Percentiles rank a stretch among this genome's conserved stretches.
Evolutionary conservation across 2,797 vertebrate species (phyloP).

Genomic region (Semaprochilodus insignis): DNA sequence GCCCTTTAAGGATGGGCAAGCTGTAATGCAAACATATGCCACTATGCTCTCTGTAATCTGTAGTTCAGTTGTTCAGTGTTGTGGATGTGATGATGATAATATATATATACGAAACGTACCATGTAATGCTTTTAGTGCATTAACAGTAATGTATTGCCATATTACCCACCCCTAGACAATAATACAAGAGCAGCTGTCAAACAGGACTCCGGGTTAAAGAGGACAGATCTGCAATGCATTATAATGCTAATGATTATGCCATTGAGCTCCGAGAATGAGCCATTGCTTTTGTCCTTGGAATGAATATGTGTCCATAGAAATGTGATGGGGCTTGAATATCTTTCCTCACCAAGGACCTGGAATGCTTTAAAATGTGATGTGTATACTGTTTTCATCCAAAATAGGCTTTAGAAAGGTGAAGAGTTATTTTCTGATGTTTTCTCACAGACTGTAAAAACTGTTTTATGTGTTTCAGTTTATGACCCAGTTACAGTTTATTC

Average conservation of each 20-base stretch:
- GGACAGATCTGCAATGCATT: slow-evolving; percentile 36
- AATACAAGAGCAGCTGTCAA: slow-evolving; percentile 21
- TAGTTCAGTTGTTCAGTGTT: not conserved
- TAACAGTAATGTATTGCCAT: not conserved
- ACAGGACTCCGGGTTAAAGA: slow-evolving; percentile 34
- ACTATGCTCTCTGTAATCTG: no score
- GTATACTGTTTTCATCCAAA: not conserved
- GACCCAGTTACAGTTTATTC: not conserved
- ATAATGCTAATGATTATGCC: slow-evolving; percentile 41
- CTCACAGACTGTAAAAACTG: not conserved
- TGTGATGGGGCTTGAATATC: not conserved
- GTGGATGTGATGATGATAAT: no score
- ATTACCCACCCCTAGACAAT: not conserved
- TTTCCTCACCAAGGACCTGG: no score
- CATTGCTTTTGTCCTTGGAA: slow-evolving; percentile 6
- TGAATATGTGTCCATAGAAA: not conserved
- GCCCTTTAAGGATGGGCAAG: no score
- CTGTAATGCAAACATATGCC: no score
- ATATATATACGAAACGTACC: no score
- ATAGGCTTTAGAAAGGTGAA: not conserved
- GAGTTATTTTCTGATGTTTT: not conserved
- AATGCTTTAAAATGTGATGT: not conserved
- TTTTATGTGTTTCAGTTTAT: not conserved
- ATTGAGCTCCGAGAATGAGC: slow-evolving; percentile 21
- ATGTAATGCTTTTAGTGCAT: not conserved